Conservation (phyloP, 2,888 invertebrate species). For the Orchesellides sinensis region DNA sequence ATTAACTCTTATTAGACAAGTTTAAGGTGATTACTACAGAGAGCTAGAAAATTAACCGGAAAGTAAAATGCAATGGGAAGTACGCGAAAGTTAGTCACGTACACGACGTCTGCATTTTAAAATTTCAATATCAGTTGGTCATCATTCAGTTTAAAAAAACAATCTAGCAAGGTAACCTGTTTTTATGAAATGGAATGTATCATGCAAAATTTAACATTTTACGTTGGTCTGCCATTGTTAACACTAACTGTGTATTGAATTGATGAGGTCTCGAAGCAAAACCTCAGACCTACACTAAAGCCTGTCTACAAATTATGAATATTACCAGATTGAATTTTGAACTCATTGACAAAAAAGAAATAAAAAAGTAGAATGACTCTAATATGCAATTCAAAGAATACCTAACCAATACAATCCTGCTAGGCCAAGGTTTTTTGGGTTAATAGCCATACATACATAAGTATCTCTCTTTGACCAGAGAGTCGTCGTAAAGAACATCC, state of each 20-base stretch:
- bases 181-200: neutral
- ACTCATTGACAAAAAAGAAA: neutral
- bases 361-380: neutral
- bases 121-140: neutral
- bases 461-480: neutral
- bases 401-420: neutral
- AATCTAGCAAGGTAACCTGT: neutral
- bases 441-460: neutral
- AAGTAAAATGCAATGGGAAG: constrained; percentile 28
- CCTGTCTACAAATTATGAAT: neutral
- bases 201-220: too few species aligned
- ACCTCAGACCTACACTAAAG: too few species aligned
- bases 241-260: too few species aligned
- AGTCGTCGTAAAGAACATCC: too few species aligned
- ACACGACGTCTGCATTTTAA: neutral
- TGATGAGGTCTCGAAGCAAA: too few species aligned
- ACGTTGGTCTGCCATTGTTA: too few species aligned
- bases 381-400: neutral
- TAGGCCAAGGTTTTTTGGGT: constrained; percentile 1
- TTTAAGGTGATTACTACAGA: constrained; percentile 4
- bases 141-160: neutral
- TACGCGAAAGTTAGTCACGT: neutral
- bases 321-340: neutral
- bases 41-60: constrained; percentile 18
- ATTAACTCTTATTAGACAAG: too few species aligned